These are phyloP conservation scores for Tuta absoluta DNA, from an alignment of 2,888 invertebrate genomes.

Conservation along the genomic window DNA sequence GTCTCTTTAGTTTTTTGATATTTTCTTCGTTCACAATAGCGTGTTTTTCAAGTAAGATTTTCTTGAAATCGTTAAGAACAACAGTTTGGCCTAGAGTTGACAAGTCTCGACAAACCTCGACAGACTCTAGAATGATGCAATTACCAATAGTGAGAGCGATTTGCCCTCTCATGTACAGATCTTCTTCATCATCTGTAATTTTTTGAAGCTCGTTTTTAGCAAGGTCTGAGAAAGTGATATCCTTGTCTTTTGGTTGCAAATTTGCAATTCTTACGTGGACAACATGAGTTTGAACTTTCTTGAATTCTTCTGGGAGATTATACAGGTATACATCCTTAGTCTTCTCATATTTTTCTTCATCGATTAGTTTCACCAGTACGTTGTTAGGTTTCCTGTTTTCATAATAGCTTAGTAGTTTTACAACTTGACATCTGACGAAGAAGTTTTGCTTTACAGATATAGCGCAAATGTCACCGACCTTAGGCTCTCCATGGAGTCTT, in stretches of 20 bases:
- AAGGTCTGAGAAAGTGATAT: slow-evolving; percentile 63
- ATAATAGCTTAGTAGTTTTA: slow-evolving; percentile 63
- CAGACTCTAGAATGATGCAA: slow-evolving; percentile 83
- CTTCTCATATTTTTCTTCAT: slow-evolving; percentile 77
- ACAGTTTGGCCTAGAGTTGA: slow-evolving; percentile 71
- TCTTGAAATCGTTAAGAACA: slow-evolving; percentile 78
- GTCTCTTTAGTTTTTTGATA: slow-evolving; percentile 65
- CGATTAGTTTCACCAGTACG: slow-evolving; percentile 80
- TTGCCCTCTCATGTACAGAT: slow-evolving; percentile 67
- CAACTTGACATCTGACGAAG: slow-evolving; percentile 81
- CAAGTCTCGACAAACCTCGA: slow-evolving; percentile 81
- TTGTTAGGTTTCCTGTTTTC: slow-evolving; percentile 53
- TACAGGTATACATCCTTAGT: slow-evolving; percentile 67
- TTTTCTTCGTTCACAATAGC: slow-evolving; percentile 71
- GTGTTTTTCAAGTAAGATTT: slow-evolving; percentile 70
- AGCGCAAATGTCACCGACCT: slow-evolving; percentile 81
- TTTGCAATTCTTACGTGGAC: slow-evolving; percentile 62
- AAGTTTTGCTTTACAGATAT: slow-evolving; percentile 67
- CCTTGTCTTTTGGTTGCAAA: slow-evolving; percentile 65
- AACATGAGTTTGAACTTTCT: slow-evolving; percentile 67
- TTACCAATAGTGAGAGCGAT: slow-evolving; percentile 82
- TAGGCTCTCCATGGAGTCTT: slow-evolving; percentile 61
- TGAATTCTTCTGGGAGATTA: slow-evolving; percentile 76
- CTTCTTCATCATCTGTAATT: slow-evolving; percentile 56
- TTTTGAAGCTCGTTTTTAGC: slow-evolving; percentile 54